Conservation (phyloP, 2,797 vertebrate species). For the Columba guinea region DNA sequence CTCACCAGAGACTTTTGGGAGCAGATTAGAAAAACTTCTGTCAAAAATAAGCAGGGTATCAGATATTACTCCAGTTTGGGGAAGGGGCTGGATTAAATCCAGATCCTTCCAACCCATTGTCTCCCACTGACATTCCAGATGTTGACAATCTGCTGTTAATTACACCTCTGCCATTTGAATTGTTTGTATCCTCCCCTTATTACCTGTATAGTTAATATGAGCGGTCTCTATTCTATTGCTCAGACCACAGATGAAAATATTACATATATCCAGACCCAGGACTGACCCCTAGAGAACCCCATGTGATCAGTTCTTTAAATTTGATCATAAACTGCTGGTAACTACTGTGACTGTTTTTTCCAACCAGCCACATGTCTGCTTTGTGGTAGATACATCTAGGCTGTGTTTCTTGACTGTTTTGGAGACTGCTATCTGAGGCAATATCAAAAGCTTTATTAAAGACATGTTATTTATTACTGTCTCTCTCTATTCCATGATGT, state of each 20-base stretch:
- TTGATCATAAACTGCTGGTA: background rate
- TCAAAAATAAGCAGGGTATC: background rate
- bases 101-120: background rate
- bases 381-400: background rate
- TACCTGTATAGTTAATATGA: background rate
- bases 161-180: background rate
- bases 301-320: background rate
- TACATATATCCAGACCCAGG: background rate
- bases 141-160: background rate
- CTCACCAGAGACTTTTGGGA: background rate
- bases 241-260: background rate
- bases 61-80: background rate
- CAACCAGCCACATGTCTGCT: background rate
- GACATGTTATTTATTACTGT: background rate
- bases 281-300: background rate
- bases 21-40: background rate
- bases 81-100: background rate
- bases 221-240: background rate
- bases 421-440: background rate
- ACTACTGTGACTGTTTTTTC: background rate
- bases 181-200: background rate
- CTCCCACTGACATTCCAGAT: background rate
- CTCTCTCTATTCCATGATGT: background rate
- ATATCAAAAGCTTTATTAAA: background rate
- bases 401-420: background rate